phyloP scores from a whole-genome alignment of 2,113 vertebrate genomes.

The Pangasianodon gigas region DNA sequence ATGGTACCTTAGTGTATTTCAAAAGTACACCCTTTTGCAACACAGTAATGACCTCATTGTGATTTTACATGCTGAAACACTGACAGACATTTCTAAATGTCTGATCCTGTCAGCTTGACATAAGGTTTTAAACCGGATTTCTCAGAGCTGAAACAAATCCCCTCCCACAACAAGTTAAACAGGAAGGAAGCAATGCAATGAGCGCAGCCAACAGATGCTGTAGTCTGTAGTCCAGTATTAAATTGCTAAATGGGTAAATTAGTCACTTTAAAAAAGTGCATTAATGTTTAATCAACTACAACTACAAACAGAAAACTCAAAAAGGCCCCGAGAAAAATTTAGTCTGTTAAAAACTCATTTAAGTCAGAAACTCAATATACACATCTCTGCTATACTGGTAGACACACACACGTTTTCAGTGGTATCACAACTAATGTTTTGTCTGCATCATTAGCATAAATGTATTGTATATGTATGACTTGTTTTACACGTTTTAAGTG shows the following conservation, averaged over 20 bases:
- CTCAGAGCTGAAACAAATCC: neutral
- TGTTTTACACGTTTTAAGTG: slow-evolving; percentile 33
- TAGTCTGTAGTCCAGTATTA: neutral
- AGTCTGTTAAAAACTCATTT: no score
- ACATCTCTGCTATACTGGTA: neutral
- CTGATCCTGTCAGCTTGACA: neutral
- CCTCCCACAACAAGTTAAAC: neutral
- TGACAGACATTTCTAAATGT: neutral
- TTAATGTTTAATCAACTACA: slow-evolving; percentile 37
- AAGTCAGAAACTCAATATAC: neutral
- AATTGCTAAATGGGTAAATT: neutral
- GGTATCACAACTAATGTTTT: neutral
- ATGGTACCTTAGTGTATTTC: neutral
- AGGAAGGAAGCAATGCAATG: neutral
- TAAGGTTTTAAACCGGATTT: neutral
- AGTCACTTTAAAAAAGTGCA: slow-evolving; percentile 2
- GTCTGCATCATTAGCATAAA: neutral
- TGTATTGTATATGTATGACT: neutral
- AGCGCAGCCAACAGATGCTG: neutral
- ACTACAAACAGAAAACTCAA: slow-evolving; percentile 16
- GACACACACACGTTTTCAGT: neutral
- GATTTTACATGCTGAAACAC: neutral
- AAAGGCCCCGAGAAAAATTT: neutral
- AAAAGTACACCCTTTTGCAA: neutral
- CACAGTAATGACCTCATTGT: neutral